Base-by-base conservation (phyloP, 2,888 invertebrate genomes). In the Tortrix viridana region DNA sequence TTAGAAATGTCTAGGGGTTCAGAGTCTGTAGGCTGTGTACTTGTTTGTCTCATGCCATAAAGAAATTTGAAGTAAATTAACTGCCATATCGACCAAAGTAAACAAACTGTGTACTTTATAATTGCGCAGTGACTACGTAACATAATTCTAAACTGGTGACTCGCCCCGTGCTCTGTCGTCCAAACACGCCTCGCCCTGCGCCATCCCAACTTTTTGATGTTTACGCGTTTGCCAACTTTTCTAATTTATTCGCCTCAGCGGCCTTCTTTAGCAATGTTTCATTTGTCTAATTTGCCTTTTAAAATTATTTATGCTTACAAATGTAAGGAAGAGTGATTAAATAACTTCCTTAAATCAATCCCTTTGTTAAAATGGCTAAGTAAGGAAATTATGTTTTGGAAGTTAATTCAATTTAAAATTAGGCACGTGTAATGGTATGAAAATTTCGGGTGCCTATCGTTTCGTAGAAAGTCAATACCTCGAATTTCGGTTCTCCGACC, bases 141-240 rank as follows among this genome's bases (percentile, higher is more conserved):
- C 41, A 41, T 41, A 41, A n/a, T 41, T 16, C 16, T 16, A 41
- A 38, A n/a, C 32, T 12, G 12, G 41, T 14, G 38, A n/a, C 41
- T 6, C 16, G 16, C 14, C 41, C 47, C 47, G 19, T 3, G 26
- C 49, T 32, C 32, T 20, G 50, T 53, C 38, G 22, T 38, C 22
- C 20, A 14, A 53, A 41, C 53, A 41, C 53, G 53, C 32, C 3
- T n/a, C n/a, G n/a, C n/a, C 9, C 41, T 41, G 71, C 68, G 66
- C 77, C 77, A 79, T 75, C 71, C 67, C 61, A 85, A 85, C 83
- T 84, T 85, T 12, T 78, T 80, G 75, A 84, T 84, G 84, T 82
- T 84, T 82, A 81, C 84, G 75, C 78, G 71, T 77, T 75, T 71
- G 64, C 68, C 16, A 61, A 88, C 71, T 88, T 88, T 85, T 74